phyloP scores from a whole-genome alignment of 2,113 vertebrate species.

The Sakesphorus luctuosus region DNA sequence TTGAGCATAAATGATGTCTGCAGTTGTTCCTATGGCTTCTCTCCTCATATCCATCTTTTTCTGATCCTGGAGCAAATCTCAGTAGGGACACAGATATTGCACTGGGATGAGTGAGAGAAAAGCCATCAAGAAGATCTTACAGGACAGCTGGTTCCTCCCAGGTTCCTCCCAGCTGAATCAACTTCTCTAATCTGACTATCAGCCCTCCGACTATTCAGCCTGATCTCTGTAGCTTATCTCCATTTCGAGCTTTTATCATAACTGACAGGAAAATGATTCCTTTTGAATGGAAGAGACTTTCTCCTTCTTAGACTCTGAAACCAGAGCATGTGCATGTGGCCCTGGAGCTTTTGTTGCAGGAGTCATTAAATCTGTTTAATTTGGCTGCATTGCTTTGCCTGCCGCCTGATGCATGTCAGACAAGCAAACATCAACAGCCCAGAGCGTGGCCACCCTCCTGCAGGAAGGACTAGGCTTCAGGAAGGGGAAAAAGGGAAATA shows the following conservation, averaged over 20 bases:
- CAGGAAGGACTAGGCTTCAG: not conserved
- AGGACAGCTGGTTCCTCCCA: not conserved
- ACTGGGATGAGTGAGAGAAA: not conserved
- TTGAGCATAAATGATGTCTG: not conserved
- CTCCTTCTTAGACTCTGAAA: not conserved
- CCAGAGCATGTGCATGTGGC: rapidly evolving
- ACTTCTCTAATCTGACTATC: not conserved
- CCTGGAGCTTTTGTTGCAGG: not conserved
- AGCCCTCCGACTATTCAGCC: not conserved
- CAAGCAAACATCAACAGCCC: not conserved
- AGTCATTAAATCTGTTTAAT: not conserved
- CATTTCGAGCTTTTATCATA: not conserved
- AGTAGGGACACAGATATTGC: not conserved
- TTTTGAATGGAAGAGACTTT: not conserved
- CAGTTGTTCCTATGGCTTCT: not conserved
- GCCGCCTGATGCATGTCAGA: not conserved
- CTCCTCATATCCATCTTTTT: not conserved
- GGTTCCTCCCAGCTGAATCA: not conserved
- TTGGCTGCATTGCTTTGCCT: not conserved
- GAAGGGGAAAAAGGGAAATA: not conserved
- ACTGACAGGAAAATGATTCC: not conserved
- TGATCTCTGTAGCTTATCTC: not conserved
- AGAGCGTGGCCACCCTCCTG: not conserved
- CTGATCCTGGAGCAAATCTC: not conserved
- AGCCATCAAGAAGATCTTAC: not conserved